Evolutionary conservation across 1,140 invertebrate genomes (phyloP).

Genomic region (Caenorhabditis latens): DNA sequence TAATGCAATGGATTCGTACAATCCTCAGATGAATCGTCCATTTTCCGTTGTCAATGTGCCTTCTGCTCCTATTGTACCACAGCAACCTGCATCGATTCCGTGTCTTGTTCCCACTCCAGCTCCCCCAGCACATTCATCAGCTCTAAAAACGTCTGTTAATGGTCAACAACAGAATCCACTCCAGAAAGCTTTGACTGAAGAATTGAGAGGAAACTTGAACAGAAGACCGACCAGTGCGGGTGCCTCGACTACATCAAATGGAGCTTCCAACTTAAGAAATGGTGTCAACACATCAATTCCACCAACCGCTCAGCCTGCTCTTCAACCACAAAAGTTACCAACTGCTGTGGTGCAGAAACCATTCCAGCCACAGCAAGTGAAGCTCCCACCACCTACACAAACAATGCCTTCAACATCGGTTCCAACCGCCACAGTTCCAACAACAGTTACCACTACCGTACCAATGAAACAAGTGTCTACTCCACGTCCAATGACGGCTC

Average conservation of each 20-base stretch:
- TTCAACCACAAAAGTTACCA: constrained; percentile 1
- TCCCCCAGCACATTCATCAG: neutral
- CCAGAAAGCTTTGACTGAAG: constrained; percentile 8
- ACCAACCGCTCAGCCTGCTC: neutral
- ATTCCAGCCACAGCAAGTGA: constrained; percentile 17
- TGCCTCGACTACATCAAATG: neutral
- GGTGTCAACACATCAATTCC: neutral
- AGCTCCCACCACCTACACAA: neutral
- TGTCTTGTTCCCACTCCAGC: constrained; percentile 30
- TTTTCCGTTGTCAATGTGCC: constrained; percentile 7
- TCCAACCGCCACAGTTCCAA: neutral
- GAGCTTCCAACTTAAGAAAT: neutral
- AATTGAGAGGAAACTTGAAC: constrained; percentile 15
- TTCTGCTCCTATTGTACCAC: neutral
- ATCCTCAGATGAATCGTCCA: constrained; percentile 5
- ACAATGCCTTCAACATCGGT: neutral
- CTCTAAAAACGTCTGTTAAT: neutral
- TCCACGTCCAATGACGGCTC: neutral
- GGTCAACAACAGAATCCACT: constrained; percentile 4
- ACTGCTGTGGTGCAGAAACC: neutral
- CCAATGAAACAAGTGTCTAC: neutral
- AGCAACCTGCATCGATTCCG: constrained; percentile 3
- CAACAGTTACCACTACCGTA: too few relatives aligned
- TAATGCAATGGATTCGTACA: neutral
- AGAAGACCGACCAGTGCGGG: neutral